These are phyloP conservation scores for Eolophus roseicapilla DNA, from an alignment of 2,113 vertebrate genomes.

Conservation along the genomic window DNA sequence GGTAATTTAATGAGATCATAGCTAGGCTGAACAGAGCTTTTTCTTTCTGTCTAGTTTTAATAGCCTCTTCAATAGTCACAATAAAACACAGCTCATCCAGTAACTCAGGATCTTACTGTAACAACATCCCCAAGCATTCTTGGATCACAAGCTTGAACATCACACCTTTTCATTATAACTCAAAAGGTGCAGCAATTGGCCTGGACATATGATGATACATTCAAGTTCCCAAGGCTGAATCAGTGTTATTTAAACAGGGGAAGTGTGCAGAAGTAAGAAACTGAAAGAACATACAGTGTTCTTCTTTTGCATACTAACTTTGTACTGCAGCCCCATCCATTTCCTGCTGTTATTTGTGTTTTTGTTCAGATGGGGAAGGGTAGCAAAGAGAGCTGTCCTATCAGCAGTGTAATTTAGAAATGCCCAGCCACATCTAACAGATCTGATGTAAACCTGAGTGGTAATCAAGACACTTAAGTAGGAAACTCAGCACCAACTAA, in stretches of 20 bases:
- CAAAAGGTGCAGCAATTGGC: neutral
- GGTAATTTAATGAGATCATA: neutral
- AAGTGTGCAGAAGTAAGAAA: neutral
- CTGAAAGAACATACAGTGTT: neutral
- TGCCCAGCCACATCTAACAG: neutral
- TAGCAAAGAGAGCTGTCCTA: accelerated
- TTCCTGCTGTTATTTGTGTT: neutral
- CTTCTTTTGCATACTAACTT: neutral
- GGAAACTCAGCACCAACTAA: neutral
- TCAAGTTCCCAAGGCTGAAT: neutral
- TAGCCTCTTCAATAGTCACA: neutral
- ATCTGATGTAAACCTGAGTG: neutral
- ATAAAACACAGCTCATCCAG: neutral
- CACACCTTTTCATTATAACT: neutral
- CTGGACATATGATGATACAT: neutral
- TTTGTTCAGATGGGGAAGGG: neutral
- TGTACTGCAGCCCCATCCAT: neutral
- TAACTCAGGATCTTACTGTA: neutral
- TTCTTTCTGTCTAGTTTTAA: neutral
- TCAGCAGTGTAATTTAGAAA: neutral
- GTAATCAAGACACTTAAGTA: neutral
- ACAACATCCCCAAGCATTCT: neutral
- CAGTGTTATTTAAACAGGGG: neutral
- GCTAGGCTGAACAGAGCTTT: neutral
- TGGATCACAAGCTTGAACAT: neutral